Conservation (phyloP, 2,113 vertebrate species). For the Heterotis niloticus region DNA sequence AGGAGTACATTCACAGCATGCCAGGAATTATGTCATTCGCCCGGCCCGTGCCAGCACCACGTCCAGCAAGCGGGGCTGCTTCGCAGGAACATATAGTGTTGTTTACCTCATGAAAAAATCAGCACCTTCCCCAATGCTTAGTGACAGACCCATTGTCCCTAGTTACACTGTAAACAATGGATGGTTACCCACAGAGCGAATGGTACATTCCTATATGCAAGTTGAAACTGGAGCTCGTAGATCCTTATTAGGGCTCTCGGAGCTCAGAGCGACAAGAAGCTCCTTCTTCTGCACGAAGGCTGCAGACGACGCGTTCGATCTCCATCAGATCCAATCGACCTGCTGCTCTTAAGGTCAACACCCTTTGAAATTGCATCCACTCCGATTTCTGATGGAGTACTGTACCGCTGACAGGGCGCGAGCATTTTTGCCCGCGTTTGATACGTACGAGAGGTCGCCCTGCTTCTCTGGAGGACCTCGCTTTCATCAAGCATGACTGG, state of each 20-base stretch:
- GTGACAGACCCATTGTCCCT: slow-evolving; percentile 59
- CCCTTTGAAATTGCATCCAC: slow-evolving; percentile 32
- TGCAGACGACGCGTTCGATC: background rate
- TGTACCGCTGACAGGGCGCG: background rate
- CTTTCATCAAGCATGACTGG: background rate
- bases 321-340: slow-evolving; percentile 5
- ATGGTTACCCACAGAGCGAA: slow-evolving; percentile 39
- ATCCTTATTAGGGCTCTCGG: background rate
- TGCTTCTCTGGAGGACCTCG: background rate
- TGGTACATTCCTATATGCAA: slow-evolving; percentile 8
- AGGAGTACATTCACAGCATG: slow-evolving; percentile 63
- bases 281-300: slow-evolving; percentile 9
- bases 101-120: slow-evolving; percentile 68
- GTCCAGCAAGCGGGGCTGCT: slow-evolving; percentile 50
- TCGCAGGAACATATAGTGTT: slow-evolving; percentile 69
- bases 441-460: background rate
- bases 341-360: background rate
- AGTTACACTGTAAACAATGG: slow-evolving; percentile 69
- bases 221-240: background rate
- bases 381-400: background rate
- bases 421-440: background rate
- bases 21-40: slow-evolving; percentile 84
- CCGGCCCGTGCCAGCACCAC: slow-evolving; percentile 67
- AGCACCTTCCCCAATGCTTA: slow-evolving; percentile 62
- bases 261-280: background rate